Conservation (phyloP, 2,113 vertebrate genomes). For the Sebastes schlegelii region DNA sequence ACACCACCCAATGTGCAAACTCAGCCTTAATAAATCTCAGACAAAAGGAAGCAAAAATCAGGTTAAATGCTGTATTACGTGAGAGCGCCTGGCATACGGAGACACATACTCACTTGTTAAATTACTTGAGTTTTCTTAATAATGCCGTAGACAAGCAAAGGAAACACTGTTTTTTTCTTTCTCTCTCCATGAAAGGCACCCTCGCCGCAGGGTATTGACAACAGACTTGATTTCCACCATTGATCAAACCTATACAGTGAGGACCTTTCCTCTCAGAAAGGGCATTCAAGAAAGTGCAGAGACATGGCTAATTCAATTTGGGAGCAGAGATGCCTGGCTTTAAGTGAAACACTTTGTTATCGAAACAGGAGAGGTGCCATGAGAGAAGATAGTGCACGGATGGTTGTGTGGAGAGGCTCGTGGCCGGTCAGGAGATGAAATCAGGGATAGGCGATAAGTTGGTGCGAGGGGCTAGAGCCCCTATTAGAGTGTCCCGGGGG, state of each 20-base stretch:
- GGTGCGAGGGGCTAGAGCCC: constrained; percentile 72
- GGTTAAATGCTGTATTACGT: constrained; percentile 61
- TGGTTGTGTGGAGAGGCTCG: constrained; percentile 63
- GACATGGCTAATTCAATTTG: constrained; percentile 79
- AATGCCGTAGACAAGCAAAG: constrained; percentile 37
- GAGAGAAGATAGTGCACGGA: constrained; percentile 67
- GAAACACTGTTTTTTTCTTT: constrained; percentile 16
- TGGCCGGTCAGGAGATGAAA: constrained; percentile 80
- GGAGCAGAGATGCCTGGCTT: constrained; percentile 65
- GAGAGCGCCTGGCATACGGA: constrained; percentile 61
- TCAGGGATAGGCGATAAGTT: constrained; percentile 78
- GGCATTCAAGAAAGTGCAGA: constrained; percentile 67
- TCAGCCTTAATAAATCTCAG: constrained; percentile 66
- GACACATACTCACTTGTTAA: constrained; percentile 69
- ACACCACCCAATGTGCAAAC: constrained; percentile 60
- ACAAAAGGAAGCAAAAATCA: constrained; percentile 65
- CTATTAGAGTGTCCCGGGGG: constrained; percentile 78
- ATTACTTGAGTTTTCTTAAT: constrained; percentile 60
- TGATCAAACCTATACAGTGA: constrained; percentile 63
- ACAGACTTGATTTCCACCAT: constrained; percentile 68
- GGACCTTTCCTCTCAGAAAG: constrained; percentile 60
- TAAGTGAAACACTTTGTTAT: constrained; percentile 79
- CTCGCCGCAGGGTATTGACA: constrained; percentile 56
- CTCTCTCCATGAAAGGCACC: constrained; percentile 24
- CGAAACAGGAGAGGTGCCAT: constrained; percentile 71